Evolutionary conservation across 2,113 vertebrate species (phyloP).

Genomic region (Apteryx owenii): DNA sequence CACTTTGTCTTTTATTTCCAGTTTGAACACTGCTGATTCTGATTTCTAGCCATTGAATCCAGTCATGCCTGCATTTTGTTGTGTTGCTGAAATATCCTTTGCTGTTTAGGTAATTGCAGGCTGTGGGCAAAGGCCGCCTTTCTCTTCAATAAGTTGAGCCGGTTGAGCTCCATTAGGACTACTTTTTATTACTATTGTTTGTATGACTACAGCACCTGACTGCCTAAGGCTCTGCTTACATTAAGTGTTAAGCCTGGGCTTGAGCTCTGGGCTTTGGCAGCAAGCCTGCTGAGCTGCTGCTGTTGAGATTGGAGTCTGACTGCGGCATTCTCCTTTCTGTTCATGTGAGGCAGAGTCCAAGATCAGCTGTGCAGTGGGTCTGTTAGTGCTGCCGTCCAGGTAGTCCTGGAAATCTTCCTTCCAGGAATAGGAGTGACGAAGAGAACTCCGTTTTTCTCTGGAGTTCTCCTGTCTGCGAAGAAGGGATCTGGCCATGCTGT

Average conservation of each 20-base stretch:
- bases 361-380: conserved; percentile 25
- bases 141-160: conserved; percentile 46
- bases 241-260: conserved; percentile 66
- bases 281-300: conserved; percentile 9
- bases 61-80: neutral
- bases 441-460: neutral
- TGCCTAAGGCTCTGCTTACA: conserved; percentile 69
- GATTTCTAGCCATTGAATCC: neutral
- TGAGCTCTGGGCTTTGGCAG: conserved; percentile 71
- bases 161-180: conserved; percentile 52
- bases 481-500: neutral
- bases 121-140: conserved; percentile 19
- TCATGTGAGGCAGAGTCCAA: conserved; percentile 29
- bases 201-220: conserved; percentile 63
- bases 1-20: neutral
- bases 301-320: conserved; percentile 3
- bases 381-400: conserved; percentile 19
- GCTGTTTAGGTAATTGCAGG: neutral
- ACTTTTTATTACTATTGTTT: conserved; percentile 60
- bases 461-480: neutral
- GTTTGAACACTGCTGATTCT: neutral
- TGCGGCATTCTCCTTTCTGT: neutral
- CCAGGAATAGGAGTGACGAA: neutral
- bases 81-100: neutral
- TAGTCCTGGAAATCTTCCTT: conserved; percentile 48